These are phyloP conservation scores for Rhineura floridana DNA, from an alignment of 2,113 vertebrate species.

Conservation along the genomic window DNA sequence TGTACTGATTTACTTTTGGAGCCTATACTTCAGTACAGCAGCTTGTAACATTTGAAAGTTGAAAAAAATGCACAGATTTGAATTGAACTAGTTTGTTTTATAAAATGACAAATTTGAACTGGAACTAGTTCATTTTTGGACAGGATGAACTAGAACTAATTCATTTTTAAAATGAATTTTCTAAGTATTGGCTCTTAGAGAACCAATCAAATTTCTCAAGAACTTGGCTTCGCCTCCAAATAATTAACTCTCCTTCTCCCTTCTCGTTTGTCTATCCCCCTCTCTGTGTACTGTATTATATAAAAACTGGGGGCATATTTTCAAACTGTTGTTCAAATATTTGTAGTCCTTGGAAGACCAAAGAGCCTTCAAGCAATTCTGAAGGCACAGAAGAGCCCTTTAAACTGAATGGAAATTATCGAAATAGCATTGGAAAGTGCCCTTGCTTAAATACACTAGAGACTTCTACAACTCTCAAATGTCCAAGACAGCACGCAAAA, in stretches of 20 bases:
- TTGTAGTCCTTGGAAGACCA: constrained; percentile 67
- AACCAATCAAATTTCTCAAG: neutral
- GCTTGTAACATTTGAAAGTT: too few species aligned
- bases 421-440: constrained; percentile 64
- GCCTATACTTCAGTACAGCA: too few species aligned
- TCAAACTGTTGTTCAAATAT: constrained; percentile 72
- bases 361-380: constrained; percentile 69
- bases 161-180: too few species aligned
- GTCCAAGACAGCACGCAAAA: constrained; percentile 70
- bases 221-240: neutral
- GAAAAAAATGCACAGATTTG: too few species aligned
- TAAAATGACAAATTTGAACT: too few species aligned
- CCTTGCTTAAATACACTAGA: constrained; percentile 76
- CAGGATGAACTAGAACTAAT: too few species aligned
- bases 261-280: neutral
- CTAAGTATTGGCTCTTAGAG: neutral
- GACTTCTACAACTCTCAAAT: constrained; percentile 73
- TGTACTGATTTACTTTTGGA: too few species aligned
- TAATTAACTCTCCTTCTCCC: constrained; percentile 23
- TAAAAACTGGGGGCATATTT: constrained; percentile 11
- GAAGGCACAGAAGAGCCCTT: constrained; percentile 70
- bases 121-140: too few species aligned
- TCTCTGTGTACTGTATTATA: constrained; percentile 37
- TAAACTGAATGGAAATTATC: constrained; percentile 71
- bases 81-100: too few species aligned